Conservation (phyloP, 2,113 vertebrate genomes). For the Larimichthys polyactis region DNA sequence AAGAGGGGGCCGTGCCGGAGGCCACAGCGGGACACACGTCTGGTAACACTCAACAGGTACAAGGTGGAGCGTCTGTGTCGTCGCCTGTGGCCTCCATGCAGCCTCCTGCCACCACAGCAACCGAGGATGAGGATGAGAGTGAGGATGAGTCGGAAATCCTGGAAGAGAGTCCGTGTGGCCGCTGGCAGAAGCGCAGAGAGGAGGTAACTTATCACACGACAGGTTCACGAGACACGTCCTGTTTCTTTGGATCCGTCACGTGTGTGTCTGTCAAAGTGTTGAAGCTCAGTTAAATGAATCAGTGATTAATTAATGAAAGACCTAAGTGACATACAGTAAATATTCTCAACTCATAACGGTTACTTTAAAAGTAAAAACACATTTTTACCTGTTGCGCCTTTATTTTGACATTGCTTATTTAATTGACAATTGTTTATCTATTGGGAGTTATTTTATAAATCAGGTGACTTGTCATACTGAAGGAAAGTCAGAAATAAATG, state of each 20-base stretch:
- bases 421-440: background rate
- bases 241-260: background rate
- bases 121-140: slow-evolving; percentile 95
- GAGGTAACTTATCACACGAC: slow-evolving; percentile 84
- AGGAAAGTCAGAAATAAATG: background rate
- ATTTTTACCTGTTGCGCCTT: too few relatives aligned
- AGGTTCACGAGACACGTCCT: background rate
- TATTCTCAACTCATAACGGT: too few relatives aligned
- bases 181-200: slow-evolving; percentile 96
- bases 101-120: slow-evolving; percentile 80
- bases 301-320: too few relatives aligned
- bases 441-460: background rate
- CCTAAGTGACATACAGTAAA: too few relatives aligned
- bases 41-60: slow-evolving; percentile 61
- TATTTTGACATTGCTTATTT: too few relatives aligned
- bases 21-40: slow-evolving; percentile 27
- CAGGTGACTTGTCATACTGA: background rate
- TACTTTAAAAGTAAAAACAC: too few relatives aligned
- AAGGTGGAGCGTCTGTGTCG: slow-evolving; percentile 85
- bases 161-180: slow-evolving; percentile 97
- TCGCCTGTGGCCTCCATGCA: slow-evolving; percentile 87
- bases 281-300: background rate
- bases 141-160: slow-evolving; percentile 97
- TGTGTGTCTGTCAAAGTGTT: background rate
- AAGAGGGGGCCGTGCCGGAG: slow-evolving; percentile 60